These are phyloP conservation scores for Petrocephalus microphthalmus DNA, from an alignment of 2,113 vertebrate species.

Conservation along the genomic window DNA sequence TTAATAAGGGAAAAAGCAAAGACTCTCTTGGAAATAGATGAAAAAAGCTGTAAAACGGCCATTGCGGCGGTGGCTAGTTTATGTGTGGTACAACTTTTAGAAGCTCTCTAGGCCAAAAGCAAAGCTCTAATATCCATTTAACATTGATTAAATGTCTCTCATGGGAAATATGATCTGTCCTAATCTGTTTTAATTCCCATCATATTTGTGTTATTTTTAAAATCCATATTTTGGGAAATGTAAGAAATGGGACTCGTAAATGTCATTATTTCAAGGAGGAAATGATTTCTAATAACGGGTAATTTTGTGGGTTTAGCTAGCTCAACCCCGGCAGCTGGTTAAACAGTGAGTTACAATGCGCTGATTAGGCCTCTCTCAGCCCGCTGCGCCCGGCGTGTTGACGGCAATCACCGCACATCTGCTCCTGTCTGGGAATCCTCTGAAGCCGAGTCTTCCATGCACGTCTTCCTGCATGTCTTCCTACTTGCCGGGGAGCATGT, in stretches of 20 bases:
- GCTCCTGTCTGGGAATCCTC: neutral
- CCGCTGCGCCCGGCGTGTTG: neutral
- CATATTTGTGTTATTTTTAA: conserved; percentile 39
- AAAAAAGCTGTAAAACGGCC: neutral
- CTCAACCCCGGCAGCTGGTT: neutral
- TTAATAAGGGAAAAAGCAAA: neutral
- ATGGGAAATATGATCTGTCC: conserved; percentile 25
- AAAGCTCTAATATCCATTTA: neutral
- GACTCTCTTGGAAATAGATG: neutral
- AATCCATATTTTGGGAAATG: conserved; percentile 33
- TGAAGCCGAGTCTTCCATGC: neutral
- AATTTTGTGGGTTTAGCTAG: conserved; percentile 4
- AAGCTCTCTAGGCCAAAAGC: neutral
- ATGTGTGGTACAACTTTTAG: neutral
- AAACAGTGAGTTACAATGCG: neutral
- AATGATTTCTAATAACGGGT: conserved; percentile 35
- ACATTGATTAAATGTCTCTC: conserved; percentile 24
- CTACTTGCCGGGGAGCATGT: neutral
- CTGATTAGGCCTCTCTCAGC: conserved; percentile 32
- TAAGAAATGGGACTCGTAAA: conserved; percentile 31
- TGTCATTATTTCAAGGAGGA: conserved; percentile 41
- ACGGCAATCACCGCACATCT: neutral
- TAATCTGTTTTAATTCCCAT: conserved; percentile 36
- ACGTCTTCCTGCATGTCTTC: neutral
- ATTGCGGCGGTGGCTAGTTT: neutral